These are phyloP conservation scores for Glaucopsyche alexis DNA, from an alignment of 2,888 invertebrate genomes.

Conservation along the genomic window DNA sequence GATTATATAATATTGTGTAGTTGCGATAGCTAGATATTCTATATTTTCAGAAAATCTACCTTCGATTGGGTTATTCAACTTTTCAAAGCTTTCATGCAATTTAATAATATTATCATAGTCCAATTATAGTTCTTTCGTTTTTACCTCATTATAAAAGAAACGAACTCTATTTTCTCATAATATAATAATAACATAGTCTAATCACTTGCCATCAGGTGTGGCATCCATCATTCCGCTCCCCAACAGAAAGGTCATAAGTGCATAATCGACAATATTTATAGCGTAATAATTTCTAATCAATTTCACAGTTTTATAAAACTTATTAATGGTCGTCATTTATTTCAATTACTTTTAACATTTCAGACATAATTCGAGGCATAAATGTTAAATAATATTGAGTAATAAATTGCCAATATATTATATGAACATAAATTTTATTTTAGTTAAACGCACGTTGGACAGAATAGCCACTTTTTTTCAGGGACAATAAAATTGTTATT, in stretches of 20 bases:
- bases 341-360: slow-evolving; percentile 24
- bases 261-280: slow-evolving; percentile 12
- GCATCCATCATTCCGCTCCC: background rate
- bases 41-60: too few species aligned
- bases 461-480: too few species aligned
- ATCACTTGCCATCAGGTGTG: slow-evolving; percentile 11
- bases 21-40: too few species aligned
- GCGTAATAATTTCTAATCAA: slow-evolving; percentile 21
- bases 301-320: slow-evolving; percentile 4
- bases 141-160: slow-evolving; percentile 8
- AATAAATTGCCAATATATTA: background rate
- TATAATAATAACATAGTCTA: slow-evolving; percentile 2
- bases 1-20: too few species aligned
- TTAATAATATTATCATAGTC: background rate
- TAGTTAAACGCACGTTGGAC: background rate
- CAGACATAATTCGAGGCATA: background rate
- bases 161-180: slow-evolving; percentile 11
- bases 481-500: too few species aligned
- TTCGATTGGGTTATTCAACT: too few species aligned
- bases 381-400: background rate
- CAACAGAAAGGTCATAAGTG: slow-evolving; percentile 10
- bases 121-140: background rate
- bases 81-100: too few species aligned
- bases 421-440: background rate
- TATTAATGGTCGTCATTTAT: slow-evolving; percentile 5